These are phyloP conservation scores for Hydrotaea cyrtoneurina DNA, from an alignment of 2,888 invertebrate species.

Conservation along the genomic window DNA sequence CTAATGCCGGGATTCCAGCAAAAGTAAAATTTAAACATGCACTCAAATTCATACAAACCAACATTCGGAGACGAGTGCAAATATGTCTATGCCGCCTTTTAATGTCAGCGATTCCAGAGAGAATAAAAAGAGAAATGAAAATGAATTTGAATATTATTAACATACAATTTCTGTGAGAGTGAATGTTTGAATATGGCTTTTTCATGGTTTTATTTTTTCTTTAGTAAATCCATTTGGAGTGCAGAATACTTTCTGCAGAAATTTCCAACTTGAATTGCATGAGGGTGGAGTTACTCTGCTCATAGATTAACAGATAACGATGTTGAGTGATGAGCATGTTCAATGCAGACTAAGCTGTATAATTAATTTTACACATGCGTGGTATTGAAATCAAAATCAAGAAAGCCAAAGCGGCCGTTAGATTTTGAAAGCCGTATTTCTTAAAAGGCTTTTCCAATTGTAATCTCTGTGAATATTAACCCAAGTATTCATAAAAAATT, in stretches of 20 bases:
- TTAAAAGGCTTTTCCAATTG: too few relatives aligned
- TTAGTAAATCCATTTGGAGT: background rate
- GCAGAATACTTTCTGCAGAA: background rate
- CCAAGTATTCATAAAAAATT: too few relatives aligned
- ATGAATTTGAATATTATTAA: constrained; percentile 4
- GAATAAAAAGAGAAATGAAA: constrained; percentile 37
- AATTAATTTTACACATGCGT: too few relatives aligned
- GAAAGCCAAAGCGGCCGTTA: too few relatives aligned
- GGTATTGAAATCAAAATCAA: too few relatives aligned
- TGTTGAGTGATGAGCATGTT: background rate
- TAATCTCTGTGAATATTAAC: too few relatives aligned
- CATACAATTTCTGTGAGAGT: background rate
- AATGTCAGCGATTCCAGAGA: background rate
- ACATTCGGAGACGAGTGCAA: background rate
- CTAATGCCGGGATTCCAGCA: constrained; percentile 53
- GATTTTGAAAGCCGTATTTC: too few relatives aligned
- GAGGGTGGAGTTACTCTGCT: background rate
- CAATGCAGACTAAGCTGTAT: background rate
- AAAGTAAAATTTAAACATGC: constrained; percentile 56
- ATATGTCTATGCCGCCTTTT: constrained; percentile 30
- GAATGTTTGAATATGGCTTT: constrained; percentile 34
- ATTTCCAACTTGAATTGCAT: background rate
- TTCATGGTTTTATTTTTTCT: background rate
- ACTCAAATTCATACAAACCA: background rate
- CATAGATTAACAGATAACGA: background rate